Percentiles rank a stretch among this genome's conserved stretches.
phyloP scores from a whole-genome alignment of 2,888 invertebrate species.

The Ischnura elegans region DNA sequence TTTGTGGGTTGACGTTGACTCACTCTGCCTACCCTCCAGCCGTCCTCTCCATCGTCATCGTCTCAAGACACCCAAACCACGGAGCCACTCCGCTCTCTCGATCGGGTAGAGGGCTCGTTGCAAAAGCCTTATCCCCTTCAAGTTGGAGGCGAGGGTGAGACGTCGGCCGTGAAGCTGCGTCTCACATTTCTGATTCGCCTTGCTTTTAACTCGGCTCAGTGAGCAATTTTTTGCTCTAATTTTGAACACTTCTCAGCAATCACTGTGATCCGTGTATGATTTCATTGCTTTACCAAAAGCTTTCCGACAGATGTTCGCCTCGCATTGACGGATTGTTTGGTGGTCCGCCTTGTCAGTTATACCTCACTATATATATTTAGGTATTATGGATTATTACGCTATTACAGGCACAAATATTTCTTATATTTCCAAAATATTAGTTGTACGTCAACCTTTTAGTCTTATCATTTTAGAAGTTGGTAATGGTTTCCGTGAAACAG shows the following conservation, averaged over 20 bases:
- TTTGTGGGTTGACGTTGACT: too few species aligned
- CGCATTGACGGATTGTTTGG: too few species aligned
- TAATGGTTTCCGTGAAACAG: too few species aligned
- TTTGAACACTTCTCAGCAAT: not conserved
- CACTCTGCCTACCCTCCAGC: not conserved
- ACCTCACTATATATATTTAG: too few species aligned
- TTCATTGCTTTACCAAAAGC: not conserved
- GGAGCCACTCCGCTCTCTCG: not conserved
- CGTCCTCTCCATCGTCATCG: not conserved
- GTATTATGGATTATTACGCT: too few species aligned
- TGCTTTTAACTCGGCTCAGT: not conserved
- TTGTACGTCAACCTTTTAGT: too few species aligned
- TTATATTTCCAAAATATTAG: too few species aligned
- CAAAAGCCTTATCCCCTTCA: not conserved
- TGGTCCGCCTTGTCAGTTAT: too few species aligned
- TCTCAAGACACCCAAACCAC: not conserved
- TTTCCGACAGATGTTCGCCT: too few species aligned
- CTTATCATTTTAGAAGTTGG: too few species aligned
- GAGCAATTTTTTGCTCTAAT: not conserved
- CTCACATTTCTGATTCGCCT: not conserved
- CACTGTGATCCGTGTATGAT: not conserved
- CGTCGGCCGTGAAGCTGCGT: not conserved
- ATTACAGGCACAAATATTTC: too few species aligned
- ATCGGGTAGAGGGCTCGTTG: not conserved
- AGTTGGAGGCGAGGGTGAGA: not conserved